Percentiles rank a stretch among this genome's conserved stretches.
phyloP scores from a whole-genome alignment of 1,140 invertebrate genomes.

The Drosophila paulistorum region DNA sequence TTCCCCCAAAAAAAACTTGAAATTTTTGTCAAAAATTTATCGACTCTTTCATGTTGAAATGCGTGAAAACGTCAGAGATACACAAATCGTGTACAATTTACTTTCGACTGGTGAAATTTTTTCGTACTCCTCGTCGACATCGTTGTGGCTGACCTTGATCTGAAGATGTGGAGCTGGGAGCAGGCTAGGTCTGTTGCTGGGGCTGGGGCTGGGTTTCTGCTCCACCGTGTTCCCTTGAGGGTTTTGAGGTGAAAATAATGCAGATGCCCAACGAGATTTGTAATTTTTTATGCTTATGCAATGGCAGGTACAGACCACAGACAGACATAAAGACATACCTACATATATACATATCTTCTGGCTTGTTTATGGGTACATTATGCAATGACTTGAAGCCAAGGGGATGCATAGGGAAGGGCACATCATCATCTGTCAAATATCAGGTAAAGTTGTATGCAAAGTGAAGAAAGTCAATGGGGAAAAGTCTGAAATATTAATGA shows the following conservation, averaged over 20 bases:
- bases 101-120: conserved; percentile 53
- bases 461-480: background rate
- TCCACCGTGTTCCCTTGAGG: conserved; percentile 24
- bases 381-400: conserved; percentile 34
- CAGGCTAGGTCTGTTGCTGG: background rate
- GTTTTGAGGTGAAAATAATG: conserved; percentile 30
- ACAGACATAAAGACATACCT: conserved; percentile 20
- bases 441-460: background rate
- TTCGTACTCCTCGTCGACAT: conserved; percentile 39
- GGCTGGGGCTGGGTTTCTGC: conserved; percentile 6
- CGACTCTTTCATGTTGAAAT: conserved; percentile 37
- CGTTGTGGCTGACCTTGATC: conserved; percentile 50
- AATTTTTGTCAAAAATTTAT: conserved; percentile 20
- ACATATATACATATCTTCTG: conserved; percentile 49
- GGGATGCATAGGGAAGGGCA: conserved; percentile 5
- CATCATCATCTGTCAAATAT: conserved; percentile 19
- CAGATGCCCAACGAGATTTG: conserved; percentile 27
- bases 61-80: conserved; percentile 29
- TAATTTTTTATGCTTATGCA: conserved; percentile 44
- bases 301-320: conserved; percentile 36
- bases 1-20: background rate
- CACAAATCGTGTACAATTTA: conserved; percentile 29
- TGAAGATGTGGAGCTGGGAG: conserved; percentile 30
- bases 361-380: conserved; percentile 46
- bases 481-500: background rate